Percentiles rank a stretch among this genome's conserved stretches.
These are phyloP conservation scores for Uloborus diversus DNA, from an alignment of 1,140 invertebrate species.

Conservation along the genomic window DNA sequence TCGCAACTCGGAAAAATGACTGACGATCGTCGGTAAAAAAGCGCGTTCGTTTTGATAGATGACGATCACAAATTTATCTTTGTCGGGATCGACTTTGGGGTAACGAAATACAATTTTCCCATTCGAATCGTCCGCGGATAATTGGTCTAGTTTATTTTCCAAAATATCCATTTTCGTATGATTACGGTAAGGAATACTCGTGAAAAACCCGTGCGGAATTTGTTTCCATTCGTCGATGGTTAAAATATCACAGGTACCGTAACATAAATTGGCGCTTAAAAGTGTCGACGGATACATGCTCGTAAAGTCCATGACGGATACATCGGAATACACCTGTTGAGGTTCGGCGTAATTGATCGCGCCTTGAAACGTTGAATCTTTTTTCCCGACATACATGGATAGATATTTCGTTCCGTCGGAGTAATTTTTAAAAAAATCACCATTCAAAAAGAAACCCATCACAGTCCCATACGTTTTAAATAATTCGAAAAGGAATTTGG, in stretches of 20 bases:
- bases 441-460: conserved; percentile 19
- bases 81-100: background rate
- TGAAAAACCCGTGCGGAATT: background rate
- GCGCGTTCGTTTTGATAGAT: background rate
- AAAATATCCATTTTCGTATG: background rate
- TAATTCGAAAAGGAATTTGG: background rate
- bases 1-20: background rate
- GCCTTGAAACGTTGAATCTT: conserved; percentile 10
- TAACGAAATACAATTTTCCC: background rate
- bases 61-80: background rate
- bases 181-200: background rate
- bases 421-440: conserved; percentile 1
- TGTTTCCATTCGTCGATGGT: background rate
- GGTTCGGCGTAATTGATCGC: conserved; percentile 5
- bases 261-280: background rate
- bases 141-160: background rate
- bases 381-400: background rate
- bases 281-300: background rate
- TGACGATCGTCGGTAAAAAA: background rate
- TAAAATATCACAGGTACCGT: background rate
- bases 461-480: conserved; percentile 9
- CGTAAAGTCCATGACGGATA: conserved; percentile 5
- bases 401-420: background rate
- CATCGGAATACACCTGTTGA: background rate
- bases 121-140: background rate